These are phyloP conservation scores for Mus minutoides DNA, from an alignment of 2,797 vertebrate species.

Conservation along the genomic window DNA sequence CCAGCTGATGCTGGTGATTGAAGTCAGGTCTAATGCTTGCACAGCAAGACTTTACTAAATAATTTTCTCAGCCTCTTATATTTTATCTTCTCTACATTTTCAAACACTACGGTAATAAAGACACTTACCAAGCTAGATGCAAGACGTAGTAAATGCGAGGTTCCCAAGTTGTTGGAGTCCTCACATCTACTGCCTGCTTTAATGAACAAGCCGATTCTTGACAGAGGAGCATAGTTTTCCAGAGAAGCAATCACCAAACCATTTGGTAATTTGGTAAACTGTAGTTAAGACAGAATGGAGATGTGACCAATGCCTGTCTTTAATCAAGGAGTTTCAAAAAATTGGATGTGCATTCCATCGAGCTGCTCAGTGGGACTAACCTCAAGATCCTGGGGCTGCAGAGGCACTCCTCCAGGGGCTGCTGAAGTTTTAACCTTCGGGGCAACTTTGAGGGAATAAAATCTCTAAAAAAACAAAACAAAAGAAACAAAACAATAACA, in stretches of 20 bases:
- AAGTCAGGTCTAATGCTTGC: not conserved
- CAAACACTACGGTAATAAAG: not conserved
- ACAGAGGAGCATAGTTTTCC: slow-evolving; percentile 93
- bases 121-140: slow-evolving; percentile 92
- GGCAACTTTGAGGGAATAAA: slow-evolving; percentile 94
- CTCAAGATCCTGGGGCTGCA: slow-evolving; percentile 93
- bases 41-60: not conserved
- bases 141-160: slow-evolving; percentile 94
- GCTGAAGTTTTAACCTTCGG: slow-evolving; percentile 87
- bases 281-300: slow-evolving; percentile 65
- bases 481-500: not conserved
- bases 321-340: not conserved
- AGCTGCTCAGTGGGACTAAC: slow-evolving; percentile 84
- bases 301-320: not conserved
- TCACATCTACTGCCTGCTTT: slow-evolving; percentile 95
- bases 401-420: slow-evolving; percentile 77
- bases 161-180: slow-evolving; percentile 89
- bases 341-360: not conserved
- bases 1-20: not conserved
- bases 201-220: slow-evolving; percentile 94
- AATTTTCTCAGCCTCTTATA: not conserved
- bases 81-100: not conserved
- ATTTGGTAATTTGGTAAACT: slow-evolving; percentile 93
- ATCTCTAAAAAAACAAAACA: slow-evolving; percentile 87
- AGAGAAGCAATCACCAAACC: slow-evolving; percentile 94